Base-by-base conservation (phyloP, 2,888 invertebrate species). In the Drosophila cognata region DNA sequence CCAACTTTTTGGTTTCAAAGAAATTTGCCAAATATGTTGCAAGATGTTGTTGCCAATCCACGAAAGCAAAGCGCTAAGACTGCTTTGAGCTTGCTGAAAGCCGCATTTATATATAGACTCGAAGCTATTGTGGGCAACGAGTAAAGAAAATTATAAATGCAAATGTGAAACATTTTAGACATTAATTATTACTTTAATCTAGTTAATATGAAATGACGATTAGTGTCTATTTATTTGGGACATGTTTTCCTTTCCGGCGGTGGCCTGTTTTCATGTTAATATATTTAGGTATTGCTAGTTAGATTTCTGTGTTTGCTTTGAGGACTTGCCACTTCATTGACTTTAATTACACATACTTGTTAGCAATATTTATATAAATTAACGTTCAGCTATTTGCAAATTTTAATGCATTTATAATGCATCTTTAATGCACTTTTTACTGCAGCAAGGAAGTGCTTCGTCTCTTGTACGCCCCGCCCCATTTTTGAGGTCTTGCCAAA, bases 1-100 rank as follows among this genome's bases (percentile, higher is more conserved):
- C 74, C 90, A 76, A 77, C 77, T 73, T 89, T 88, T 89, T 71
- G 77, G 89, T 77, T 89, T 74, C 85, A 88, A 88, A 88, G 85
- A 85, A 89, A 85, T 88, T 88, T 78, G 71, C 71, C 78, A 82
- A 75, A 76, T 61, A 60, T 82, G 82, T 80, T 82, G 82, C 79
- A 80, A 80, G 53, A 52, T 53, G 16, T 53, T 8, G 58, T 66
- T 71, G 57, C 63, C 74, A 67, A 77, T 67, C 53, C 67, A 60
- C 57, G 51, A 77, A 59, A 63, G 51, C 58, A 51, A 52, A 41
- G 57, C 21, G 48, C 28, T 16, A 11, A 75, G 51, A 58, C 51
- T 48, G 70, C 70, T 58, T 66, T 57, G 65, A 66, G 53, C 66
- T 52, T 21, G 43, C 35, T 60, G 60, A 60, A 76, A 78, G 67